These are phyloP conservation scores for Apodemia zela DNA, from an alignment of 2,888 invertebrate species.

Conservation along the genomic window DNA sequence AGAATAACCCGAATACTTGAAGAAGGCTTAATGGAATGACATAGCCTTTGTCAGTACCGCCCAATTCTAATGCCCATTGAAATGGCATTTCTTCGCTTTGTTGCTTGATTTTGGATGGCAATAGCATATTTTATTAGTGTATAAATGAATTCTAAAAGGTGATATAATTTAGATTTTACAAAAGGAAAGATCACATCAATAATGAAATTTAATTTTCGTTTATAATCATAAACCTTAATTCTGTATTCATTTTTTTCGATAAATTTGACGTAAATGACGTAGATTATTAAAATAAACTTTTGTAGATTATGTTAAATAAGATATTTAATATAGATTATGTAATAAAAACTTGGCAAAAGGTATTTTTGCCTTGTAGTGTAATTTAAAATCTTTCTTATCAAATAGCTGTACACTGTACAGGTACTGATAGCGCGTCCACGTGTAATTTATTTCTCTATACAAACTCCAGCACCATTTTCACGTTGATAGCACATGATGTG, in stretches of 20 bases:
- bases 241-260: not conserved
- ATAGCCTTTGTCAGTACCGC: conserved; percentile 77
- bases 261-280: conserved; percentile 1
- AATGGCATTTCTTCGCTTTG: conserved; percentile 78
- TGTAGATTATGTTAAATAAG: not conserved
- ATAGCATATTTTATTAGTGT: conserved; percentile 77
- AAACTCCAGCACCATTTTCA: too few species aligned
- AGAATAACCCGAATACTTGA: conserved; percentile 66
- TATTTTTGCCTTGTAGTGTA: too few species aligned
- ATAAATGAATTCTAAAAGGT: conserved; percentile 65
- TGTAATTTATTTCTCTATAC: too few species aligned
- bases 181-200: conserved; percentile 19
- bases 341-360: too few species aligned
- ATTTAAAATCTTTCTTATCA: too few species aligned
- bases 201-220: conserved; percentile 47
- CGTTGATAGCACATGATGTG: too few species aligned
- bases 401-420: too few species aligned
- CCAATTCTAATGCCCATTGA: conserved; percentile 80
- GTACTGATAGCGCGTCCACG: too few species aligned
- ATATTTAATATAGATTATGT: not conserved
- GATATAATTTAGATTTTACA: conserved; percentile 46
- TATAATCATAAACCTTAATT: conserved; percentile 14
- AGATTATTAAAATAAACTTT: not conserved
- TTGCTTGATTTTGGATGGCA: conserved; percentile 78
- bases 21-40: conserved; percentile 80